phyloP scores from a whole-genome alignment of 2,113 vertebrate species.

The Herpetotheres cachinnans region DNA sequence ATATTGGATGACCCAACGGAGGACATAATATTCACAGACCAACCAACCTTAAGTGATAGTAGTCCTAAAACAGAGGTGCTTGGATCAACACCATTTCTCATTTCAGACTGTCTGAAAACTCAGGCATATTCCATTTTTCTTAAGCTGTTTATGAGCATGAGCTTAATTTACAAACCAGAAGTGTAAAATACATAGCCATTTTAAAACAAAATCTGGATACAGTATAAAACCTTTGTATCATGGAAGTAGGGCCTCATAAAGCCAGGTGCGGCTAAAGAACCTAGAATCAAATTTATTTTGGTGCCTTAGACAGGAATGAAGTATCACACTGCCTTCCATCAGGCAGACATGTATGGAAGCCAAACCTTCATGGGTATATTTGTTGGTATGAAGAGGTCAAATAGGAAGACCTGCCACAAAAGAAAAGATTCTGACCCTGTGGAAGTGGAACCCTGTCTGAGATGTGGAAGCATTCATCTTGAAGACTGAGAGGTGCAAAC shows the following conservation, averaged over 20 bases:
- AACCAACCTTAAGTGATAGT: neutral
- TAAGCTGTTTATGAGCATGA: neutral
- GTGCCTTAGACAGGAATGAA: neutral
- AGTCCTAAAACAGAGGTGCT: neutral
- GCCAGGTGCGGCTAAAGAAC: neutral
- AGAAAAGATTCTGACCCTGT: neutral
- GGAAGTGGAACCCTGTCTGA: neutral
- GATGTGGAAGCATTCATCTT: neutral
- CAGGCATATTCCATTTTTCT: neutral
- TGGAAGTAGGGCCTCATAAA: neutral
- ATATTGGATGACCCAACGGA: neutral
- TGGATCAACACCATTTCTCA: neutral
- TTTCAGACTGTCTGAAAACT: neutral
- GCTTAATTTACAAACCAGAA: neutral
- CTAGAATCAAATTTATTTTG: neutral
- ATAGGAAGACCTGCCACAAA: neutral
- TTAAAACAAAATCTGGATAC: neutral
- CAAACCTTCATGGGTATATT: neutral
- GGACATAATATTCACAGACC: neutral
- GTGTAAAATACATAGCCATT: neutral
- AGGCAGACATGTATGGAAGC: neutral
- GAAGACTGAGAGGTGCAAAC: neutral
- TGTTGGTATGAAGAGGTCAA: neutral
- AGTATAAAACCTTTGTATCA: neutral
- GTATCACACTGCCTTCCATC: neutral